Evolutionary conservation across 92 coral and sea anemone genomes (phyloP).

Genomic region (Epizoanthus scotinus): DNA sequence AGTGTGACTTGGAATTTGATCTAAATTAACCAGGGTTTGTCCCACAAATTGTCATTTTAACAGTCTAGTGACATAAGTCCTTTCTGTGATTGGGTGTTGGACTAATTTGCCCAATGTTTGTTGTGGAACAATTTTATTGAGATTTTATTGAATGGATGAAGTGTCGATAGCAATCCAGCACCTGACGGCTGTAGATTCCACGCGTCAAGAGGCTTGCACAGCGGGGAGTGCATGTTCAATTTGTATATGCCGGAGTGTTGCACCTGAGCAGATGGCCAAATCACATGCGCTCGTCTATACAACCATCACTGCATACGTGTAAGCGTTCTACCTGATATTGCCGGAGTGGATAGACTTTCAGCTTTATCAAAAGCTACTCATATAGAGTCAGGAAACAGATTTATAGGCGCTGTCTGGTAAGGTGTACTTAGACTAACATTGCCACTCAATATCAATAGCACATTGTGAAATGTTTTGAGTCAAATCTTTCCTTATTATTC

Average conservation of each 20-base stretch:
- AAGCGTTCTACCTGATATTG: background rate
- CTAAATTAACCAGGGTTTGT: background rate
- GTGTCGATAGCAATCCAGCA: conserved; percentile 22
- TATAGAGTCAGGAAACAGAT: too few species aligned
- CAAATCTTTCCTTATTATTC: too few species aligned
- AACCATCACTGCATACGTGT: background rate
- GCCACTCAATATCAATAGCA: too few species aligned
- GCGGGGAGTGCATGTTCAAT: background rate
- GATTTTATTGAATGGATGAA: conserved; percentile 10
- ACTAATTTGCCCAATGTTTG: conserved; percentile 10
- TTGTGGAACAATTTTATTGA: conserved; percentile 28
- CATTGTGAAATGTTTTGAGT: too few species aligned
- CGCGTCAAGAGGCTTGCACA: conserved; percentile 16
- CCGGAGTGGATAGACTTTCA: too few species aligned
- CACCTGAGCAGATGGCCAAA: conserved; percentile 12
- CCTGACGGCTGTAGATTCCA: conserved; percentile 21
- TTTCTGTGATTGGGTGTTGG: background rate
- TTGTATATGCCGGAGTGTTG: background rate
- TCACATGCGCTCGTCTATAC: background rate
- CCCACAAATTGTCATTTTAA: background rate
- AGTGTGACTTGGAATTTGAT: conserved; percentile 6
- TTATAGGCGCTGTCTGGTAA: too few species aligned
- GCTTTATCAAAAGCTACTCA: too few species aligned
- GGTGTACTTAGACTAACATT: too few species aligned
- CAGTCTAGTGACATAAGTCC: conserved; percentile 18